These are phyloP conservation scores for Pseudomyrmex concolor DNA, from an alignment of 1,140 invertebrate species.

Conservation along the genomic window DNA sequence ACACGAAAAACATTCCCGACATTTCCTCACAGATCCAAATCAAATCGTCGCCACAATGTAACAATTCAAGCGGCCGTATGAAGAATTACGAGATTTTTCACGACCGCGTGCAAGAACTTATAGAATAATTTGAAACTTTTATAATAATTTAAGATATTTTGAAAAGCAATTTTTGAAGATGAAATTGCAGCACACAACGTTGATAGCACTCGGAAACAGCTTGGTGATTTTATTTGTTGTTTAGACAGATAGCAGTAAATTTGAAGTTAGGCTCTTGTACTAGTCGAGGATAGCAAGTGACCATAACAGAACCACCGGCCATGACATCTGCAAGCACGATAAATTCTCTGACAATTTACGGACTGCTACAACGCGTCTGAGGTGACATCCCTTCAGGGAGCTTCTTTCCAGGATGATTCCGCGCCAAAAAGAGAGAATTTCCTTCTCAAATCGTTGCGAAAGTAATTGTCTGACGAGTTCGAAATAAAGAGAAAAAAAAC, in stretches of 20 bases:
- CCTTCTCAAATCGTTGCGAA: slow-evolving; percentile 10
- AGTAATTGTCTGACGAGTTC: slow-evolving; percentile 12
- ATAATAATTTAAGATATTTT: not conserved
- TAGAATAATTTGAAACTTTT: not conserved
- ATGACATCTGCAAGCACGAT: slow-evolving; percentile 48
- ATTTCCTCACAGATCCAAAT: slow-evolving; percentile 13
- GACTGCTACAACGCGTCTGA: slow-evolving; percentile 15
- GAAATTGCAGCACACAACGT: not conserved
- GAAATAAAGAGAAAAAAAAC: no score
- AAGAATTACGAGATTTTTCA: not conserved
- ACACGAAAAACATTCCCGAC: slow-evolving; percentile 9
- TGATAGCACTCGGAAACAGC: not conserved
- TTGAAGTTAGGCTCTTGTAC: slow-evolving; percentile 2
- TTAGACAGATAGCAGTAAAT: slow-evolving; percentile 5
- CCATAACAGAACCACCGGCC: slow-evolving; percentile 41
- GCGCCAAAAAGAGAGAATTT: not conserved
- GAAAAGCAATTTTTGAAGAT: not conserved
- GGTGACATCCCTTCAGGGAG: slow-evolving; percentile 15
- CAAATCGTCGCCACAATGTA: not conserved
- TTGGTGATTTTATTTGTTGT: slow-evolving; percentile 14
- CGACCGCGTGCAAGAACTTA: not conserved
- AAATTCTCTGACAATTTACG: slow-evolving; percentile 54
- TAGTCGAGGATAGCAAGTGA: slow-evolving; percentile 29
- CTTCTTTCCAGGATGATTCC: slow-evolving; percentile 43
- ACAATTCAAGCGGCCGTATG: not conserved